Evolutionary conservation across 2,113 vertebrate species (phyloP).

Genomic region (Paedocypris sp.): DNA sequence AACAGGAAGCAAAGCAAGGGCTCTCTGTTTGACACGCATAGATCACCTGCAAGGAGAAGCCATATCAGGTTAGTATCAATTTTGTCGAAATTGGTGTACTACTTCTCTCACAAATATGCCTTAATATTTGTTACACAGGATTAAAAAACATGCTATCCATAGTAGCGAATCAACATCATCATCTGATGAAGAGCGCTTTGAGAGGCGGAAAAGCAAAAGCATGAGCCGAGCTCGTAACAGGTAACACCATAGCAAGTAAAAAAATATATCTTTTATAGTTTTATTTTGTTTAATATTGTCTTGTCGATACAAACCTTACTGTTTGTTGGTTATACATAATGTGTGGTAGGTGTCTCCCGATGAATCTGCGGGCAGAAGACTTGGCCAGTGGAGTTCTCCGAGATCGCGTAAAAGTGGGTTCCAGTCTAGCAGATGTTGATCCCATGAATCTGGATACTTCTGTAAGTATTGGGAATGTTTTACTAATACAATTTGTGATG

Average conservation of each 20-base stretch:
- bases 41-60: constrained; percentile 96
- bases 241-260: constrained; percentile 46
- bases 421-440: constrained; percentile 94
- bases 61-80: constrained; percentile 77
- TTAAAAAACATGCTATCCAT: constrained; percentile 98
- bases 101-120: not conserved
- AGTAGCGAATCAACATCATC: constrained; percentile 95
- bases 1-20: constrained; percentile 93
- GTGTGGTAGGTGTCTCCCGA: constrained; percentile 77
- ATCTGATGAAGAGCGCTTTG: constrained; percentile 96
- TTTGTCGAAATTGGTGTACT: not conserved
- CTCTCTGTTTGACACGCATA: constrained; percentile 90
- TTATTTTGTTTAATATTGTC: too few species aligned
- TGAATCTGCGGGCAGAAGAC: constrained; percentile 90
- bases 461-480: constrained; percentile 53
- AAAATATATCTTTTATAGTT: too few species aligned
- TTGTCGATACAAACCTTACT: too few species aligned
- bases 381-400: constrained; percentile 85
- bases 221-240: constrained; percentile 93
- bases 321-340: not conserved
- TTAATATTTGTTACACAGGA: constrained; percentile 59
- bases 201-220: constrained; percentile 95
- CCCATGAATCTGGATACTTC: constrained; percentile 94
- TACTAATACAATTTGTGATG: not conserved
- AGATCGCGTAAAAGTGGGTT: constrained; percentile 88